Base-by-base conservation (phyloP, 1,140 invertebrate species). In the Berghia stephanieae region DNA sequence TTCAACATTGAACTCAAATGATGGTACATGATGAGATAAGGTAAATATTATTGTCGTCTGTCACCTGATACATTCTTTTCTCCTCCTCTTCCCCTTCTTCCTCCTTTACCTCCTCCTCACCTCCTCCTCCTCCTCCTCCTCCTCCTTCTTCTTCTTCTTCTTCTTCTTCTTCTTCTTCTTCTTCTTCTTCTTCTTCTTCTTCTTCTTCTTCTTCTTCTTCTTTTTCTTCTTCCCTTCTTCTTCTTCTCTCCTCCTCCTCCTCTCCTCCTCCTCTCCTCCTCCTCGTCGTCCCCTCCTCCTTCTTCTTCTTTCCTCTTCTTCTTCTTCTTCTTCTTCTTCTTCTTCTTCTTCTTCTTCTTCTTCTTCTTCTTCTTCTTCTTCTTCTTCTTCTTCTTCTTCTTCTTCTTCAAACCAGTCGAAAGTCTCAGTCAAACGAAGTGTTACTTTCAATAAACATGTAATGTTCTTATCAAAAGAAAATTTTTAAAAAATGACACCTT, bases 321-420 rank as follows among this genome's bases (percentile, higher is more conserved):
- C 46, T 52, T 52, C 46, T 52, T 52, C 46, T 52, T 52, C 46
- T 52, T 52, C 46, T 52, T 52, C 46, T 52, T 52, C 46, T 52
- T 52, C 46, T 52, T 52, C 46, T 52, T 52, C 46, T 52, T 52
- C 46, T 52, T 52, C 46, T 52, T 52, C 46, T 52, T 52, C 46
- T 52, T 60, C 55, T 60, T 21, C 55, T 21, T 21, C 24, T 52
- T 52, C 46, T 52, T 52, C 24, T 52, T 52, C 46, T 60, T 21
- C 55, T 60, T 21, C 55, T 60, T 6, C 55, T 60, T 60, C 55
- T 60, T 60, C 57, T 2, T n/a, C 57, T 2, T n/a, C 57, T 60
- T n/a, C 57, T 60, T n/a, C 57, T 60, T n/a, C 57, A 52, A 52
- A 52, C 16, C 49, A 52, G 16, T 24, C 49, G 16, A 52, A n/a